Evolutionary conservation across 2,888 invertebrate genomes (phyloP).

Genomic region (Pegoplata infirma): DNA sequence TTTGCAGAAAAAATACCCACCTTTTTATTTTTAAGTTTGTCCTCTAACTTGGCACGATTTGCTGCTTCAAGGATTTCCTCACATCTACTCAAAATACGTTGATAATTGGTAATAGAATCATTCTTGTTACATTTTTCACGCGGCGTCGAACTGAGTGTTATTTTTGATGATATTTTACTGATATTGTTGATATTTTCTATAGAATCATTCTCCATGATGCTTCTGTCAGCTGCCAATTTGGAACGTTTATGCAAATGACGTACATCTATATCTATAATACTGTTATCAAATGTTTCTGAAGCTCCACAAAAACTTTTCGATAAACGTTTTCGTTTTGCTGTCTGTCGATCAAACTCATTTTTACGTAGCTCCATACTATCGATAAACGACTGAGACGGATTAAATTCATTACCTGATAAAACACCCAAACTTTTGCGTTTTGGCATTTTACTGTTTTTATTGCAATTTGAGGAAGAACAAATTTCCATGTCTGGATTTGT

Average conservation of each 20-base stretch:
- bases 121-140: conserved; percentile 2
- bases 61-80: conserved; percentile 71
- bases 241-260: conserved; percentile 46
- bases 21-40: conserved; percentile 67
- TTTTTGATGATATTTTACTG: conserved; percentile 16
- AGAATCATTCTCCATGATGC: conserved; percentile 20
- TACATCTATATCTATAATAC: conserved; percentile 43
- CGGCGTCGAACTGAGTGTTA: conserved; percentile 10
- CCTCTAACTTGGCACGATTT: conserved; percentile 69
- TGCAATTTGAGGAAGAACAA: conserved; percentile 20
- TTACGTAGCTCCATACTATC: conserved; percentile 67
- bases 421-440: conserved; percentile 53
- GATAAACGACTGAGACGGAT: conserved; percentile 72
- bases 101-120: conserved; percentile 16
- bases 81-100: conserved; percentile 68
- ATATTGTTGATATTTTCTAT: conserved; percentile 19
- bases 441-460: not conserved
- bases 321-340: conserved; percentile 67
- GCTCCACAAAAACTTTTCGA: conserved; percentile 71
- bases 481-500: conserved; percentile 46
- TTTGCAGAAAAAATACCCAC: conserved; percentile 58
- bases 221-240: conserved; percentile 34
- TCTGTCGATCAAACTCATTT: conserved; percentile 30
- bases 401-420: conserved; percentile 48
- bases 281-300: conserved; percentile 42